Conservation (phyloP, 2,888 invertebrate species). For the Apamea epomidion region DNA sequence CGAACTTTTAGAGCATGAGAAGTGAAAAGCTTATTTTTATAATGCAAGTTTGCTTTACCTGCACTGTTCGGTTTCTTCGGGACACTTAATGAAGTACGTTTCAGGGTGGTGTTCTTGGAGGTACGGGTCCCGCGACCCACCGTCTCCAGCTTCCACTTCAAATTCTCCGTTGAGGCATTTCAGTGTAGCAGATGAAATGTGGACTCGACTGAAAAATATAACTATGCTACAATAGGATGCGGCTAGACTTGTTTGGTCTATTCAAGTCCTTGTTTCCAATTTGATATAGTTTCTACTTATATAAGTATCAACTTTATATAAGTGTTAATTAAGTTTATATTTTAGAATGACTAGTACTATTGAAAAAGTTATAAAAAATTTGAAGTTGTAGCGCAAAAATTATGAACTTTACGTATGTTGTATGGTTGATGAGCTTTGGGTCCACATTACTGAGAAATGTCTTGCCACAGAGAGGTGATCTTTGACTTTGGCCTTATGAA, state of each 20-base stretch:
- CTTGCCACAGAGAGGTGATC: neutral
- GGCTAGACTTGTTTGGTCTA: neutral
- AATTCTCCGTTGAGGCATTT: slow-evolving; percentile 96
- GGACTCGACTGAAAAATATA: slow-evolving; percentile 94
- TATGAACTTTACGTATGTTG: neutral
- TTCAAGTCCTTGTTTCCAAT: neutral
- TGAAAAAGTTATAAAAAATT: neutral
- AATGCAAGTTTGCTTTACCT: slow-evolving; percentile 64
- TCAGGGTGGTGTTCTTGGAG: slow-evolving; percentile 96
- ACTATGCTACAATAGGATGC: neutral
- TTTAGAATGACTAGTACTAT: neutral
- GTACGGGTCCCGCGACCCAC: slow-evolving; percentile 95
- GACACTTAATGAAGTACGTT: slow-evolving; percentile 95
- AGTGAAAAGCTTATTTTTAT: neutral
- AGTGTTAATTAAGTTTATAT: neutral
- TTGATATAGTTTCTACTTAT: neutral
- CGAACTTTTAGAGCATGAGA: too few species aligned
- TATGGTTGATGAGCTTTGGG: neutral
- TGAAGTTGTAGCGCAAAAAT: neutral
- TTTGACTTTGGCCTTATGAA: neutral
- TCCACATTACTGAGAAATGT: neutral
- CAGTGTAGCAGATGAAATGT: slow-evolving; percentile 97
- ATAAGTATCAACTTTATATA: neutral
- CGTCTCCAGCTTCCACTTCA: slow-evolving; percentile 98
- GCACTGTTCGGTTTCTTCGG: slow-evolving; percentile 92